Evolutionary conservation across 1,140 invertebrate genomes (phyloP), one percentile per base, ranked within the genome.

Genomic region (Hyphantria cunea): DNA sequence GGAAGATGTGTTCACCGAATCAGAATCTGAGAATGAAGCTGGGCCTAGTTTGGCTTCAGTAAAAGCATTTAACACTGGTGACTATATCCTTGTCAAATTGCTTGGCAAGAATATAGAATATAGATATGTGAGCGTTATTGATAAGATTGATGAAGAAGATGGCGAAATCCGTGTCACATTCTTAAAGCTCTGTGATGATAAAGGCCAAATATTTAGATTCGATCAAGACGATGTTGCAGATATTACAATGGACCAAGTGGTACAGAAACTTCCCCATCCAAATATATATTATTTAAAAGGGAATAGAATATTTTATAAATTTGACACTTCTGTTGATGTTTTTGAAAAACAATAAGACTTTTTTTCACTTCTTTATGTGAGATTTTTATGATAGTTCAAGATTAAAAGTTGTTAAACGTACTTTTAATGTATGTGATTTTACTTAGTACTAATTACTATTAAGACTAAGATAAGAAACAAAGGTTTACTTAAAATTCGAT

Each of bases 1-100:
- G 55, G 64, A 66, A 55, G 64, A 55, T 0, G 14, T 53, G 25
- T 66, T 41, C 34, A 66, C 64, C 34, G 56, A 61, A 1, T 66
- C 64, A 13, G 51, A 66, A 61, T 3, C 52, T 6, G 58, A 66
- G 32, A 33, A 66, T 61, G 37, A 39, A n/a, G 37, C 50, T 48
- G 54, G 62, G 25, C 47, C 25, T 37, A 48, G 51, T 17, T 50
- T 2, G 31, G 34, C 62, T 64, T 25, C 33, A 51, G 31, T 64
- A 34, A 41, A 14, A 56, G 45, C 34, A 41, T 25, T 17, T 14
- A 53, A 25, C 7, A 53, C 14, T 11, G 50, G 50, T 11, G 50
- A 53, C 41, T 53, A 53, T 25, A 32, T 53, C 17, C 2, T 53
- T 10, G 50, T 41, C 1, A 53, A 53, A 41, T 53, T 39, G 7